phyloP scores from a whole-genome alignment of 2,113 vertebrate genomes.

The Takifugu flavidus region DNA sequence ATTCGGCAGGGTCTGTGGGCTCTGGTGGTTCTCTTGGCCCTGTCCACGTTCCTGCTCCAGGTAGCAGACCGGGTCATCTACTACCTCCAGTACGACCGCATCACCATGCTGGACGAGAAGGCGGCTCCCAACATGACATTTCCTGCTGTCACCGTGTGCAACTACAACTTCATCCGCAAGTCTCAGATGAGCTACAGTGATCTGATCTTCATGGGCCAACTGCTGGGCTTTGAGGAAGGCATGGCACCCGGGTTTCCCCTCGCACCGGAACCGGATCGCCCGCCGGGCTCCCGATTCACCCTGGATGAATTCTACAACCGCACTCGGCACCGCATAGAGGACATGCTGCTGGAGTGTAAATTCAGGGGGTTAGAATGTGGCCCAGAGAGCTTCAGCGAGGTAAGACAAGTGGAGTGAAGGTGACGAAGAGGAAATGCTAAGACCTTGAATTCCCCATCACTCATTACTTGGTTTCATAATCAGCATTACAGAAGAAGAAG shows the following conservation, averaged over 20 bases:
- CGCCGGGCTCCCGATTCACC: constrained; percentile 71
- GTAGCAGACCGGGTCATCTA: constrained; percentile 84
- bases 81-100: constrained; percentile 84
- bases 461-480: too few relatives aligned
- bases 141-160: constrained; percentile 91
- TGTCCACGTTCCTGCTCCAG: constrained; percentile 87
- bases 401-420: constrained; percentile 61
- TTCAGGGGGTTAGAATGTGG: constrained; percentile 84
- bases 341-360: constrained; percentile 90
- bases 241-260: constrained; percentile 83
- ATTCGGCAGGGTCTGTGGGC: constrained; percentile 85
- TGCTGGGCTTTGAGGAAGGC: constrained; percentile 84
- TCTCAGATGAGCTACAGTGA: constrained; percentile 89
- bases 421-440: constrained; percentile 8
- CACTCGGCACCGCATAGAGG: constrained; percentile 87
- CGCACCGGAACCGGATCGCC: constrained; percentile 72
- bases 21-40: constrained; percentile 80
- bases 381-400: constrained; percentile 84
- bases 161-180: constrained; percentile 84
- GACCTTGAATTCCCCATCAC: not conserved
- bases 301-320: constrained; percentile 86
- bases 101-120: constrained; percentile 87
- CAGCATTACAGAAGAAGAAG: not conserved
- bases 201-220: constrained; percentile 85
- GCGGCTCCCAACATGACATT: constrained; percentile 80